Evolutionary conservation across 1,140 invertebrate species (phyloP).

Genomic region (Ooceraea biroi): DNA sequence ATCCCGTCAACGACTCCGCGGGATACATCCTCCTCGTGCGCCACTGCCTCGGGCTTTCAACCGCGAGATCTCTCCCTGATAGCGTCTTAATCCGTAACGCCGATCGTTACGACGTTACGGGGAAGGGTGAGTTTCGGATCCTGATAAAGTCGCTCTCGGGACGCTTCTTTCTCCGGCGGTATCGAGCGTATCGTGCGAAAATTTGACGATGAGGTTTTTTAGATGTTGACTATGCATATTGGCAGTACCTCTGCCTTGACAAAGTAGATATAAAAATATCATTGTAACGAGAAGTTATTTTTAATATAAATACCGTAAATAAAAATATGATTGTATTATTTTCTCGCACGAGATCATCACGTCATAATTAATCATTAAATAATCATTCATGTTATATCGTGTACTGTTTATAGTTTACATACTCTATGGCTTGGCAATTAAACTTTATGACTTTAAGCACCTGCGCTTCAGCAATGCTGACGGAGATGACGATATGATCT

Average conservation of each 20-base stretch:
- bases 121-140: background rate
- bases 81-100: slow-evolving; percentile 31
- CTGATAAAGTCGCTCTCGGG: background rate
- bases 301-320: no score
- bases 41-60: slow-evolving; percentile 54
- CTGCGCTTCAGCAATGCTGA: background rate
- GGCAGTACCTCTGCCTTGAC: no score
- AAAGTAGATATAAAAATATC: no score
- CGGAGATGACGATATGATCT: slow-evolving; percentile 21
- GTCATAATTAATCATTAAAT: no score
- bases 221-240: no score
- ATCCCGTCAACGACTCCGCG: slow-evolving; percentile 33
- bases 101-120: slow-evolving; percentile 8
- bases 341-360: no score
- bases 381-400: background rate
- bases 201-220: background rate
- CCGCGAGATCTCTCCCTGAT: slow-evolving; percentile 20
- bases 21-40: slow-evolving; percentile 44
- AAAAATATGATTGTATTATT: no score
- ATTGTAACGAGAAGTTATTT: no score
- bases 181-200: background rate
- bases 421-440: background rate
- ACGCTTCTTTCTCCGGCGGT: background rate
- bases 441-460: background rate
- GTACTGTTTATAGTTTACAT: background rate